These are phyloP conservation scores for Drosophila insularis DNA, from an alignment of 1,140 invertebrate genomes.

Conservation along the genomic window DNA sequence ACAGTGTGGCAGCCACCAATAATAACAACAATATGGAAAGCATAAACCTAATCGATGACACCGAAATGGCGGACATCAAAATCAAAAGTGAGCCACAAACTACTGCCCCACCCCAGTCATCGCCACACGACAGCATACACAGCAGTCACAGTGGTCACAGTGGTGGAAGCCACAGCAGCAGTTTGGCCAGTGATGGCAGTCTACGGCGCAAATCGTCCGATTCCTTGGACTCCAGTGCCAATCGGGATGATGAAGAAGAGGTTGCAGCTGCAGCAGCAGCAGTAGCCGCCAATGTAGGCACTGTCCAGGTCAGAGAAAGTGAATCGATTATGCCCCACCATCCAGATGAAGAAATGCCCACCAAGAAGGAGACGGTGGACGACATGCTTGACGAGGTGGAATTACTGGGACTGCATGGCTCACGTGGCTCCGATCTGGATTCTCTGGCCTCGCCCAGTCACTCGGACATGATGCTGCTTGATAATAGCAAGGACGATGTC, in stretches of 20 bases:
- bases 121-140: conserved; percentile 64
- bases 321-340: not conserved
- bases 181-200: conserved; percentile 59
- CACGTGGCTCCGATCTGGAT: conserved; percentile 75
- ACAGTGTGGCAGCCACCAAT: conserved; percentile 70
- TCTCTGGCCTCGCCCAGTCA: conserved; percentile 87
- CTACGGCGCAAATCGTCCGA: conserved; percentile 74
- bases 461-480: conserved; percentile 85
- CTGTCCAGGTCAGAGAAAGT: not conserved
- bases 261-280: conserved; percentile 20
- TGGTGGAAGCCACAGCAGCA: conserved; percentile 47
- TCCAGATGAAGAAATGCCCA: conserved; percentile 40
- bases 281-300: not conserved
- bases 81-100: conserved; percentile 75
- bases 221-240: conserved; percentile 48
- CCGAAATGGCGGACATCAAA: conserved; percentile 71
- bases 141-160: conserved; percentile 46
- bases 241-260: conserved; percentile 57
- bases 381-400: conserved; percentile 80
- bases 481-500: conserved; percentile 87
- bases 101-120: conserved; percentile 40
- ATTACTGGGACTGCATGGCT: conserved; percentile 65
- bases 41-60: conserved; percentile 72
- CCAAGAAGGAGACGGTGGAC: conserved; percentile 76
- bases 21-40: conserved; percentile 81